These are phyloP conservation scores for Achlya flavicornis DNA, from an alignment of 2,888 invertebrate genomes.

Conservation along the genomic window DNA sequence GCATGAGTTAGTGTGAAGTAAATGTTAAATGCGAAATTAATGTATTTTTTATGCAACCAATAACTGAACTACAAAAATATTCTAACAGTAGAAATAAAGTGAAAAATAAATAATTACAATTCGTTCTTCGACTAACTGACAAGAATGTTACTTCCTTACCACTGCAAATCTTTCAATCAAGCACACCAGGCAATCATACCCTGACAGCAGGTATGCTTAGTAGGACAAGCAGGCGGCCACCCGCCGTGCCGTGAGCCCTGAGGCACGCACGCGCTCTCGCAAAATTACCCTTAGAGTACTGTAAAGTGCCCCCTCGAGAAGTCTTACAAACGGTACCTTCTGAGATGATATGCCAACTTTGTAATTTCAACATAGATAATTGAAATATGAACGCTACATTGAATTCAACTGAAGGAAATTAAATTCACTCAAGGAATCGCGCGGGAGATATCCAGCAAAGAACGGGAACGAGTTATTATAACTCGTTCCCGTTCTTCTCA, in stretches of 20 bases:
- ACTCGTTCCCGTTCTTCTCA: too few relatives aligned
- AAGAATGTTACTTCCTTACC: slow-evolving; percentile 18
- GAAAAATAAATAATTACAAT: neutral
- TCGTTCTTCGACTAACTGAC: neutral
- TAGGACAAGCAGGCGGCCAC: slow-evolving; percentile 63
- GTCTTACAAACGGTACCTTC: slow-evolving; percentile 56
- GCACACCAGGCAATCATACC: slow-evolving; percentile 58
- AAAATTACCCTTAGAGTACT: slow-evolving; percentile 44
- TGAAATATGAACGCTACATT: slow-evolving; percentile 3
- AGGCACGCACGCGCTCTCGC: slow-evolving; percentile 71
- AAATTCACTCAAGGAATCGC: neutral
- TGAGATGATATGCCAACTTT: slow-evolving; percentile 48
- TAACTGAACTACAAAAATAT: neutral
- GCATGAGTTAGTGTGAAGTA: neutral
- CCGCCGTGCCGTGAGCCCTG: slow-evolving; percentile 65
- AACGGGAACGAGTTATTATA: too few relatives aligned
- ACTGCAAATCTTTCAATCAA: slow-evolving; percentile 46
- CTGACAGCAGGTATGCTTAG: slow-evolving; percentile 62
- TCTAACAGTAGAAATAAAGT: neutral
- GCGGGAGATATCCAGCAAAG: neutral
- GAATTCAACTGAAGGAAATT: neutral
- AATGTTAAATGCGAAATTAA: neutral
- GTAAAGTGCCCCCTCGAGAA: slow-evolving; percentile 39
- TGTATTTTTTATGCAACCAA: neutral
- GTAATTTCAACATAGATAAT: slow-evolving; percentile 33